A percentile compares a stretch with the other conserved stretches of the same genome.
Conservation (phyloP, 2,113 vertebrate genomes). For the Phainopepla nitens region DNA sequence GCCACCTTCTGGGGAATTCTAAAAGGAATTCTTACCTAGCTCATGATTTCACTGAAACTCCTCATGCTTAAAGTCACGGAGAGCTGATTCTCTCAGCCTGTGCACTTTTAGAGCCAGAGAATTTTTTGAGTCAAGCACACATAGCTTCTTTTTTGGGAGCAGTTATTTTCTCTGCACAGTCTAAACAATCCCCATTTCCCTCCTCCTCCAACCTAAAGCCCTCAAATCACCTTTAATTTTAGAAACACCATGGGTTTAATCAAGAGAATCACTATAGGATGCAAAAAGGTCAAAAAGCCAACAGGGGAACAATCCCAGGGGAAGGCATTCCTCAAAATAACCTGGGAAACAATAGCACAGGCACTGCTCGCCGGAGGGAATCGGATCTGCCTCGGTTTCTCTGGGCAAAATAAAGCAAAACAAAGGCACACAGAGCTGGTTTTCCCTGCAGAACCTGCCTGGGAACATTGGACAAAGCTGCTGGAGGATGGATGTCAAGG, state of each 20-base stretch:
- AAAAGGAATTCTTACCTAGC: neutral
- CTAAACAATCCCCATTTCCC: neutral
- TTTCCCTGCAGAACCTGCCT: slow-evolving; percentile 20
- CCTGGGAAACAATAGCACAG: neutral
- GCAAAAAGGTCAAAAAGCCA: slow-evolving; percentile 24
- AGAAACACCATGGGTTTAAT: neutral
- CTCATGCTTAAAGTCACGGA: rapidly evolving
- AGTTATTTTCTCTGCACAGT: neutral
- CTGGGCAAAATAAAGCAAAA: slow-evolving; percentile 1
- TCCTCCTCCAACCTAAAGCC: neutral
- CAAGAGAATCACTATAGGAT: neutral
- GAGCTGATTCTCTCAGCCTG: neutral
- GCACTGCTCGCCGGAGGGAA: neutral
- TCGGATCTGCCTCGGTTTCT: neutral
- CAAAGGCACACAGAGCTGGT: slow-evolving; percentile 5
- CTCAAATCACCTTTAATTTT: neutral
- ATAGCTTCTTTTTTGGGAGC: neutral
- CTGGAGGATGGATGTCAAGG: neutral
- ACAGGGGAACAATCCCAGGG: neutral
- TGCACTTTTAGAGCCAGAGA: rapidly evolving
- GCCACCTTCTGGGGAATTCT: neutral
- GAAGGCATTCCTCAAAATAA: slow-evolving; percentile 35
- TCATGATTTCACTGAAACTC: neutral
- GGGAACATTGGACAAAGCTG: neutral
- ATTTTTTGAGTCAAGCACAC: neutral